Conservation (phyloP, 2,888 invertebrate species). For the Sclerodermus sp. region DNA sequence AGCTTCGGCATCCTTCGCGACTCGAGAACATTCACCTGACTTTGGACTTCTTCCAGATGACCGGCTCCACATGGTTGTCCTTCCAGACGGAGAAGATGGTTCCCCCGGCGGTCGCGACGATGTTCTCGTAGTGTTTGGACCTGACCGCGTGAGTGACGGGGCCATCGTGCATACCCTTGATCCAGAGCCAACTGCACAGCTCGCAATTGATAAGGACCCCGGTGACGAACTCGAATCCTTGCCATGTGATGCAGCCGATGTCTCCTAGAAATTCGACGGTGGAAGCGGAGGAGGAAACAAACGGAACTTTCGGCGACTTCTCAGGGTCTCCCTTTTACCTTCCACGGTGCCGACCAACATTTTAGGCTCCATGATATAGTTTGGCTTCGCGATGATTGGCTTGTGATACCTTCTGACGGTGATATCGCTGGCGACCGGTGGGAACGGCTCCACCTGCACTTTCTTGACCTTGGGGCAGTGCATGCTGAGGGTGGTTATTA, state of each 20-base stretch:
- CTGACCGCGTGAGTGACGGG: constrained; percentile 65
- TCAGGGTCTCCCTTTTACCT: constrained; percentile 54
- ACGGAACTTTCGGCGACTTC: too few species aligned
- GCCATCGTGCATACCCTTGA: constrained; percentile 69
- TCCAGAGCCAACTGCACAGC: constrained; percentile 54
- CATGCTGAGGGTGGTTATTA: constrained; percentile 59
- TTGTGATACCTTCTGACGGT: constrained; percentile 33
- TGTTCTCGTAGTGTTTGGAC: constrained; percentile 66
- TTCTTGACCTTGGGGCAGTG: constrained; percentile 43
- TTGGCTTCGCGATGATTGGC: constrained; percentile 29
- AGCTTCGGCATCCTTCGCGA: too few species aligned
- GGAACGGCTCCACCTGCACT: constrained; percentile 22
- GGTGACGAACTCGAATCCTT: constrained; percentile 69
- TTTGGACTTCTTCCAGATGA: constrained; percentile 69
- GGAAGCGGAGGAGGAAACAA: too few species aligned
- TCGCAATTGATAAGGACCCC: constrained; percentile 67
- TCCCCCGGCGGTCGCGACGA: constrained; percentile 74
- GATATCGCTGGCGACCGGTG: constrained; percentile 19
- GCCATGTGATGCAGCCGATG: constrained; percentile 61
- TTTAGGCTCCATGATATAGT: constrained; percentile 23
- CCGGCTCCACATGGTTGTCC: constrained; percentile 65
- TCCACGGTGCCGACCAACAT: constrained; percentile 43
- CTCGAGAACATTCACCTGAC: constrained; percentile 29
- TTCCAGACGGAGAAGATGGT: constrained; percentile 76
- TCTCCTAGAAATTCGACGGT: too few species aligned